Evolutionary conservation across 2,113 vertebrate species (phyloP).

Genomic region (Chascanopsetta lugubris): DNA sequence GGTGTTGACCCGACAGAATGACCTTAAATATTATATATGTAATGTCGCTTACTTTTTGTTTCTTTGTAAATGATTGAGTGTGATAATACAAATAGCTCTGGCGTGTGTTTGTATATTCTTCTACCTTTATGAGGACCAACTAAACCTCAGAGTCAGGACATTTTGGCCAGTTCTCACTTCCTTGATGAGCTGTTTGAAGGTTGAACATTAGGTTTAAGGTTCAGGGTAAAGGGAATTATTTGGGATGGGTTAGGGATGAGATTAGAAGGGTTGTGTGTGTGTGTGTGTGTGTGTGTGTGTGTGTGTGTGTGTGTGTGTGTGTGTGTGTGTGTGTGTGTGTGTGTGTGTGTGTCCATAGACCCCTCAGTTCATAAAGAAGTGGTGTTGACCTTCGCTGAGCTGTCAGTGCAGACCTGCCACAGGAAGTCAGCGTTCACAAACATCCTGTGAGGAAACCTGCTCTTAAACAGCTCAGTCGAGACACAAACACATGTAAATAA

Average conservation of each 20-base stretch:
- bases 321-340: too few relatives aligned
- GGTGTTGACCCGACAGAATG: background rate
- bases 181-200: too few relatives aligned
- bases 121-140: background rate
- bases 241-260: too few relatives aligned
- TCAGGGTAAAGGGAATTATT: too few relatives aligned
- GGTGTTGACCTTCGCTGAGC: slow-evolving; percentile 69
- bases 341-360: slow-evolving; percentile 17
- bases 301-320: too few relatives aligned
- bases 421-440: slow-evolving; percentile 85
- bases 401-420: slow-evolving; percentile 73
- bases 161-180: too few relatives aligned
- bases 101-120: background rate
- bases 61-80: background rate
- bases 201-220: too few relatives aligned
- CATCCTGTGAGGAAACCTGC: slow-evolving; percentile 86
- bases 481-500: slow-evolving; percentile 44
- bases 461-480: slow-evolving; percentile 75
- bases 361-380: slow-evolving; percentile 12
- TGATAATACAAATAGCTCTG: background rate
- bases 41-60: slow-evolving; percentile 50
- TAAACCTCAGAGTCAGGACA: too few relatives aligned
- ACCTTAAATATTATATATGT: background rate
- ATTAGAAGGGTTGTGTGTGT: too few relatives aligned
- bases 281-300: too few relatives aligned